Evolutionary conservation across 2,888 invertebrate species (phyloP).

Genomic region (Drosophila meridionalis): DNA sequence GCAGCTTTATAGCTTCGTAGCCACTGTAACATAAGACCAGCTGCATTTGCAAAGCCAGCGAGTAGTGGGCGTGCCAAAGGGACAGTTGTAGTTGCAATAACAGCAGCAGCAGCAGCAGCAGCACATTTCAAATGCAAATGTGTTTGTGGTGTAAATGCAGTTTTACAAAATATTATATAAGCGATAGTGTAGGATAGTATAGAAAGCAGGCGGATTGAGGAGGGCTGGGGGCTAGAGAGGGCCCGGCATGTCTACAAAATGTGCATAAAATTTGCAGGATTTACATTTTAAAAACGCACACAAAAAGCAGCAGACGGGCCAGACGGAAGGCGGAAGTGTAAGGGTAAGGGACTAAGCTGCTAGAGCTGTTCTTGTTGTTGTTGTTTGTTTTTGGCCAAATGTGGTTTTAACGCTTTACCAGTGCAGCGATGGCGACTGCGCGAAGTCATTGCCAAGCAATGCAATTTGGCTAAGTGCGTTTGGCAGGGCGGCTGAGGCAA

Average conservation of each 20-base stretch:
- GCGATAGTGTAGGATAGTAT: slow-evolving; percentile 22
- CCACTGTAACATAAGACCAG: slow-evolving; percentile 43
- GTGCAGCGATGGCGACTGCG: slow-evolving; percentile 53
- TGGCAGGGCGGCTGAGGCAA: slow-evolving; percentile 19
- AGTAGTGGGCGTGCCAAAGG: slow-evolving; percentile 52
- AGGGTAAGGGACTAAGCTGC: neutral
- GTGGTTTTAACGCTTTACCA: slow-evolving; percentile 72
- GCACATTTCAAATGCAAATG: slow-evolving; percentile 77
- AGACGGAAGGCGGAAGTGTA: neutral
- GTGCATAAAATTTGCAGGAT: slow-evolving; percentile 77
- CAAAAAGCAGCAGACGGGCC: slow-evolving; percentile 41
- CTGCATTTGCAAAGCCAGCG: slow-evolving; percentile 36
- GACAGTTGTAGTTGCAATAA: slow-evolving; percentile 65
- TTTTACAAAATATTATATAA: slow-evolving; percentile 78
- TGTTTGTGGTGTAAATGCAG: slow-evolving; percentile 80
- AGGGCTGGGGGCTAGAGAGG: neutral
- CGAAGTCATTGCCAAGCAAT: slow-evolving; percentile 70
- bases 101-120: slow-evolving; percentile 30
- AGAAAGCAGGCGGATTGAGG: no score
- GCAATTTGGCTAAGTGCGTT: slow-evolving; percentile 77
- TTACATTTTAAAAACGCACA: slow-evolving; percentile 74
- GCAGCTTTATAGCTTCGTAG: slow-evolving; percentile 7
- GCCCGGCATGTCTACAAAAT: slow-evolving; percentile 49
- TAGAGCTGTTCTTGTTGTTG: slow-evolving; percentile 15
- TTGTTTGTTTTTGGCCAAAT: slow-evolving; percentile 61